Evolutionary conservation across 2,113 vertebrate genomes (phyloP), one percentile per base, ranked within the genome.

Genomic region (Chaetodon trifascialis): DNA sequence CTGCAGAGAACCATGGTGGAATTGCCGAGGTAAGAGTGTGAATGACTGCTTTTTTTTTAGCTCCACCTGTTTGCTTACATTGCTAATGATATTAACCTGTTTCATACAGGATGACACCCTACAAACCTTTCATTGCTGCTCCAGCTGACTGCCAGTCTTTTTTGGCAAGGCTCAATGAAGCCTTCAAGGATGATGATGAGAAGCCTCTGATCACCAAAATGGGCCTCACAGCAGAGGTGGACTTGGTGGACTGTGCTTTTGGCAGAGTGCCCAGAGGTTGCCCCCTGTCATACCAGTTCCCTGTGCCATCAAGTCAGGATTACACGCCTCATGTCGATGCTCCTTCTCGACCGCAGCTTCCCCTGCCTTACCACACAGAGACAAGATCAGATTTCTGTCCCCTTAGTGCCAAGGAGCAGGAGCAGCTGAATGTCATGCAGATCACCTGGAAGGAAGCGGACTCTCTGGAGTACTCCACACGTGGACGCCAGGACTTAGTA

Each of bases 1-100:
- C 36, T 36, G n/a, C 90, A 93, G 85, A 93, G 85, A 77, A 90
- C 87, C 42, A 56, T 88, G 74, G 56, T 91, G 2, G 65, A 84
- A 56, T 54, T 85, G 17, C 88, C 87, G 56, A 66, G 88, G 87
- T 91, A 84, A 82, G 79, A 83, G 17, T n/a, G 8, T 49, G 19
- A 58, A 60, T 78, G 30, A 17, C 10, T 23, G 5, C 10, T 11
- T n/a, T 66, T 63, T 55, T 12, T 66, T 58, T 55, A 14, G 9
- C 25, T 7, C 30, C 23, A 11, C 49, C 16, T 0, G 6, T 60
- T 68, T 81, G 4, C 12, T 51, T 42, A 14, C 17, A 56, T 11
- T 9, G 3, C 19, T 47, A 17, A 76, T 42, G 0, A 44, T 55
- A 11, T 51, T 55, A 3, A 54, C 8, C 2, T 40, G 8, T 70